Base-by-base conservation (phyloP, 2,888 invertebrate species). In the Cerceris ruficornis region DNA sequence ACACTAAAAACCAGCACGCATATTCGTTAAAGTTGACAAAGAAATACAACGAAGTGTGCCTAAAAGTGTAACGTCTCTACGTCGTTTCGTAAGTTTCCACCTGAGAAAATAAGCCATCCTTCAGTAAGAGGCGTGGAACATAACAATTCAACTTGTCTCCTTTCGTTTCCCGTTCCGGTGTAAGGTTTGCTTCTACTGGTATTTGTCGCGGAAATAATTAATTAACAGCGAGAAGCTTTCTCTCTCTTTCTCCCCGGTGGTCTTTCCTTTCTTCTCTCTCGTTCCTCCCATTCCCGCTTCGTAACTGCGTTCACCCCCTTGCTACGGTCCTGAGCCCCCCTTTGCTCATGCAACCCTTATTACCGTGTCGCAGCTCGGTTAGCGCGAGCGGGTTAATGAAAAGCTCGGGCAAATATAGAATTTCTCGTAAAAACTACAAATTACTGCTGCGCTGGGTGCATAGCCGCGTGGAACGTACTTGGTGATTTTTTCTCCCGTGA, bases 181-280 rank as follows among this genome's bases (percentile, higher is more conserved):
- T 80, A 78, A 79, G 75, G 64, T 76, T 60, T 69, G 71, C 69
- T 65, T 54, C 65, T 68, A 72, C 75, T 75, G 75, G 75, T 86
- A 88, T 89, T 88, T 88, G 85, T 89, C 87, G 69, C 86, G 67
- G 87, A 85, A 89, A 90, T 89, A 89, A 89, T 89, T 90, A 90
- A 90, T 90, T 90, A 89, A 86, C 87, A 83, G 75, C 79, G 60
- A 67, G 76, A 83, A 82, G 80, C 81, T 71, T 46, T 73, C 64
- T 55, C 71, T 15, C 64, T 58, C 60, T 54, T 64, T 69, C 69
- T 39, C 28, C 28, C 13, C 66, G 11, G 11, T 5, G 11, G 7
- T 43, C 43, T 13, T 54, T 58, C 59, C 28, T 0, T 17, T 66
- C 42, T 46, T 17, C 42, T 68, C 69, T 55, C 69, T 62, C 55